Percentiles rank a stretch among this genome's conserved stretches.
phyloP scores from a whole-genome alignment of 1,140 invertebrate genomes.

The Drosophila nigromelanica region DNA sequence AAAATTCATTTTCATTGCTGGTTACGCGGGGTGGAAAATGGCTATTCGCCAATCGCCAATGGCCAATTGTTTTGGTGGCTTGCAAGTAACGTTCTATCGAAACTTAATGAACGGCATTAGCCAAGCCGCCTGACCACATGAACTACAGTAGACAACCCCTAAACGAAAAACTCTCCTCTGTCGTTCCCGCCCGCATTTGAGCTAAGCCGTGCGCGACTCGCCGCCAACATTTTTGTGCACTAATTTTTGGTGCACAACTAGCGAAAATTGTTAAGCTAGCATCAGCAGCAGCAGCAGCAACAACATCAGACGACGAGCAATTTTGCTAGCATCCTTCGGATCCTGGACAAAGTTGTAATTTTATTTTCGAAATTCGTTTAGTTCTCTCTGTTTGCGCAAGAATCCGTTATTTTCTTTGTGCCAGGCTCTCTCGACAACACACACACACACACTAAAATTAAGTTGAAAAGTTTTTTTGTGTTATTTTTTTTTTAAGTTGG shows the following conservation, averaged over 20 bases:
- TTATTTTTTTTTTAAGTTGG: slow-evolving; percentile 44
- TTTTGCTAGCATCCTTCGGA: slow-evolving; percentile 66
- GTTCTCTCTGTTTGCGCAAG: slow-evolving; percentile 77
- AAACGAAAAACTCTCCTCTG: slow-evolving; percentile 12
- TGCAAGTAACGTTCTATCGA: slow-evolving; percentile 58
- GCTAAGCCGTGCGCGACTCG: slow-evolving; percentile 54
- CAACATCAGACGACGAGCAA: slow-evolving; percentile 34
- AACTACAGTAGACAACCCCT: slow-evolving; percentile 2
- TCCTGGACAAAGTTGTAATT: slow-evolving; percentile 77
- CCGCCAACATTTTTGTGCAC: slow-evolving; percentile 62
- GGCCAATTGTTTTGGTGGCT: slow-evolving; percentile 52
- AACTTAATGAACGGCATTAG: slow-evolving; percentile 74
- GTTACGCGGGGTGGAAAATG: slow-evolving; percentile 48
- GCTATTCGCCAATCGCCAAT: slow-evolving; percentile 15
- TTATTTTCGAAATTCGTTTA: slow-evolving; percentile 82
- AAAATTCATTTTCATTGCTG: slow-evolving; percentile 64
- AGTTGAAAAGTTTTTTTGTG: slow-evolving; percentile 68
- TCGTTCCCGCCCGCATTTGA: neutral
- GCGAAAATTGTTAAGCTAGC: slow-evolving; percentile 39
- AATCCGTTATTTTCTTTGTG: slow-evolving; percentile 79
- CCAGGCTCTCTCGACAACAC: slow-evolving; percentile 4
- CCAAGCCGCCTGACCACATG: slow-evolving; percentile 31
- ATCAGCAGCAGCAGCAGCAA: neutral
- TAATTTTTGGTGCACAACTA: slow-evolving; percentile 63
- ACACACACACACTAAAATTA: slow-evolving; percentile 52